Base-by-base conservation (phyloP, 2,797 vertebrate genomes). In the Clamator glandarius region DNA sequence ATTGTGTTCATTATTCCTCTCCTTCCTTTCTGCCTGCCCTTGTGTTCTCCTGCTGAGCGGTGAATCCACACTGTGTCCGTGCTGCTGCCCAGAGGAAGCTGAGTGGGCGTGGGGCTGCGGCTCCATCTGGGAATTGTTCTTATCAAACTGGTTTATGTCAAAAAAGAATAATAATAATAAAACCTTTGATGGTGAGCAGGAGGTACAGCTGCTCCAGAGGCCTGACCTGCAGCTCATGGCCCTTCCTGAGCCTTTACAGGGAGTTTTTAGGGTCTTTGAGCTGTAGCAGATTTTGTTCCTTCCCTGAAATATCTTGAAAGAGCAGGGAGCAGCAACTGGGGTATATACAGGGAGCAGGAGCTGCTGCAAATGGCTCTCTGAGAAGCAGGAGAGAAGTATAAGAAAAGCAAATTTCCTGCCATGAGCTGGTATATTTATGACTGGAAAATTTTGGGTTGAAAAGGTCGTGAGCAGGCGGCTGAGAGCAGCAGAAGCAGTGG, bases 61-160 rank as follows among this genome's bases (percentile, higher is more conserved):
- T 6, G 75, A 88, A 80, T 80, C 58, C 5, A 52, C 2, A 2
- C 85, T 20, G 81, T 66, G 76, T 74, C 81, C 28, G 5, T 25
- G 36, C 52, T 87, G 79, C 57, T 59, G 2, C 46, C 46, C 46
- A 31, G 62, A 94, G 93, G 96, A 96, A 96, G 79, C 73, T 0
- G 41, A 76, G 66, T 89, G 94, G 96, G 94, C 7, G 76, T 95
- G 78, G 91, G 90, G 75, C 80, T 84, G 64, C 0, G 0, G 31
- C 79, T 92, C 72, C 18, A 1, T 77, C 72, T 85, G 90, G 84
- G 89, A 93, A 92, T 91, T 84, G 74, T 82, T 95, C 88, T 90
- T 92, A 89, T 94, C 72, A 24, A 73, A 61, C 66, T 81, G 73
- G 16, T 74, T 88, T 62, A 35, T 84, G 74, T 59, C 58, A 68